Evolutionary conservation across 1,140 invertebrate genomes (phyloP), one percentile per base, ranked within the genome.

Genomic region (Drosophila orena): DNA sequence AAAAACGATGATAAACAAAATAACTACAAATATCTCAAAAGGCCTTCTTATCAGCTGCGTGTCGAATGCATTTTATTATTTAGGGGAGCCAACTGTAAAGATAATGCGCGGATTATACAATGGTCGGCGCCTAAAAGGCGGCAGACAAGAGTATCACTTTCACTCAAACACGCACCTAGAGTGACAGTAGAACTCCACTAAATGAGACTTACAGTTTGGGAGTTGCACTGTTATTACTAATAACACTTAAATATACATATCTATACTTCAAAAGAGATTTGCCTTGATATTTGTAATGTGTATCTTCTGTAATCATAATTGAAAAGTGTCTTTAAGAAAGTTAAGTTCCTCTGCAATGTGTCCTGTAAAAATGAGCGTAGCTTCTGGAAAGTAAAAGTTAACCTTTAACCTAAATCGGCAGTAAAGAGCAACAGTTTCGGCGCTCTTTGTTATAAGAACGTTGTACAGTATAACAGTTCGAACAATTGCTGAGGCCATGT

Each of bases 371-470:
- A 7, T 20, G 37, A 42, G 62, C 38, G 57, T 52, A 46, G 34
- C 24, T 20, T 43, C 43, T 54, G 17, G 74, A 89, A 89, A 89
- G 84, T 89, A 89, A 89, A 89, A 89, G 85, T 74, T 89, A 80
- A 90, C 80, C 84, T 84, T 89, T 89, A 89, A 89, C 84, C 84
- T 78, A 89, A 90, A 89, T 89, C 73, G 77, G 56, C 66, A 71
- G 40, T 43, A 64, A 74, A 76, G 60, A 77, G 83, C 81, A 86
- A 86, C 83, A 88, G 84, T 79, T 81, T 58, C 77, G 46, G 52
- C 60, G 83, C 72, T 85, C 69, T 81, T 73, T 59, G 64, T 65
- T 50, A 65, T 62, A 83, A 44, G 15, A 64, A 50, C 71, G 64
- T 65, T 61, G 65, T 70, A 79, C 52, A 14, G 15, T 53, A 59